Base-by-base conservation (phyloP, 2,113 vertebrate genomes). In the Stercorarius parasiticus region DNA sequence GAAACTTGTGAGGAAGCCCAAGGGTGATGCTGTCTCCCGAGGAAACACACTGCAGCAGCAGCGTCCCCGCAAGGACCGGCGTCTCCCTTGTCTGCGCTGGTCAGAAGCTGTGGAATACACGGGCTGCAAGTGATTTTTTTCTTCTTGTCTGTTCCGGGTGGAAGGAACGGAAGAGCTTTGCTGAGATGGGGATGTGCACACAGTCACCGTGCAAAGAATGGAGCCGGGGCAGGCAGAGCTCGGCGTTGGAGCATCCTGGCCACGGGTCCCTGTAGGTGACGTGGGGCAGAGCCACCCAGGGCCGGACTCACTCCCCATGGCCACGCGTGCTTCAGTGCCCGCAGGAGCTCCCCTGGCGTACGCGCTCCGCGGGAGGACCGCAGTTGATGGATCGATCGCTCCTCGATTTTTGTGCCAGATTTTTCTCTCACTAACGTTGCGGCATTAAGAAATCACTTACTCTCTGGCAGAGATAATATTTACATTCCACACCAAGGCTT, bases 401-500 rank as follows among this genome's bases (percentile, higher is more conserved):
- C 76, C 74, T 50, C 2, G 5, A 8, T 18, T 6, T 5, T 61
- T 50, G 86, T 69, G 72, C 83, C 81, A 61, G 83, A 6, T 36
- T 34, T 80, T 66, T 29, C 3, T 42, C 86, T 50, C 43, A 2
- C 29, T 4, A 3, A 1, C 86, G 61, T 29, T 5, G 72, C 32
- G 67, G 4, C 53, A 36, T 58, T 5, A 13, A 26, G 30, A 11
- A 61, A 77, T 30, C 16, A 7, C 83, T 83, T 26, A 29, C 77
- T 45, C 55, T 30, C 92, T 94, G 95, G 92, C 96, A 93, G 64
- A 15, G 77, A 25, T 2, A 7, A 25, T 93, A 78, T 96, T 97
- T 91, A 97, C 96, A 94, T 95, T 95, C 85, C 95, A 38, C 73
- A n/a, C 4, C 3, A n/a, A 62, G 74, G 19, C 65, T 79, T 43